A percentile compares a stretch with the other conserved stretches of the same genome.
Conservation (phyloP, 2,888 invertebrate genomes). For the Nycteola revayana region DNA sequence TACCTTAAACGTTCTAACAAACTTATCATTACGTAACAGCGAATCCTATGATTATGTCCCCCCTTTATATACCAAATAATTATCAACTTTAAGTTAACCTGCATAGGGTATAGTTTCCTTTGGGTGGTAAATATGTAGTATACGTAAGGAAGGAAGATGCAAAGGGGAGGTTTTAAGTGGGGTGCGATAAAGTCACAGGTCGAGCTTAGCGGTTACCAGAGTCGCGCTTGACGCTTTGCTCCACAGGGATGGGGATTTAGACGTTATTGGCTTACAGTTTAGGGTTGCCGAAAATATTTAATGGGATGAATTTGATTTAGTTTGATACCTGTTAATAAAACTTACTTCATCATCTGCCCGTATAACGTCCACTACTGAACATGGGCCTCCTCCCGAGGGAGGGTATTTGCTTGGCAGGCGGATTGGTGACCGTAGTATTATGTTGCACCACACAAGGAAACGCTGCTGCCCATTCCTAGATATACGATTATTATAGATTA, state of each 20-base stretch:
- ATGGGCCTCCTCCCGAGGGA: too few relatives aligned
- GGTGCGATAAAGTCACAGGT: conserved; percentile 74
- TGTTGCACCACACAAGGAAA: too few relatives aligned
- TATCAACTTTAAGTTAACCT: background rate
- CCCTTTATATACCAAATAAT: conserved; percentile 1
- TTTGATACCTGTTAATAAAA: too few relatives aligned
- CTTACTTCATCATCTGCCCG: too few relatives aligned
- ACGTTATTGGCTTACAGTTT: conserved; percentile 52
- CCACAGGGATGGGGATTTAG: conserved; percentile 68
- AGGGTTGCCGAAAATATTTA: conserved; percentile 61
- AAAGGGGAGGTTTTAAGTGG: conserved; percentile 41
- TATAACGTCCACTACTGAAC: too few relatives aligned
- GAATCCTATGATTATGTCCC: conserved; percentile 50
- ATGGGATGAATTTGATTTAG: too few relatives aligned
- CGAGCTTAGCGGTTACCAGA: conserved; percentile 72
- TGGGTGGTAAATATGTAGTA: conserved; percentile 12
- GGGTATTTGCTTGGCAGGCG: too few relatives aligned
- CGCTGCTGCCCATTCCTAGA: too few relatives aligned
- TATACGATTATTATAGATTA: too few relatives aligned
- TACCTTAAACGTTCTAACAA: conserved; percentile 38
- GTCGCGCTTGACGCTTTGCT: conserved; percentile 74
- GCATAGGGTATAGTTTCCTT: background rate
- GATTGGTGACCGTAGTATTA: too few relatives aligned
- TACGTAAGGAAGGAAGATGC: conserved; percentile 29
- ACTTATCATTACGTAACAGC: conserved; percentile 55